Evolutionary conservation across 37 sponge, comb jelly and placozoan species (phyloP).

Genomic region (Haliclona indistincta): DNA sequence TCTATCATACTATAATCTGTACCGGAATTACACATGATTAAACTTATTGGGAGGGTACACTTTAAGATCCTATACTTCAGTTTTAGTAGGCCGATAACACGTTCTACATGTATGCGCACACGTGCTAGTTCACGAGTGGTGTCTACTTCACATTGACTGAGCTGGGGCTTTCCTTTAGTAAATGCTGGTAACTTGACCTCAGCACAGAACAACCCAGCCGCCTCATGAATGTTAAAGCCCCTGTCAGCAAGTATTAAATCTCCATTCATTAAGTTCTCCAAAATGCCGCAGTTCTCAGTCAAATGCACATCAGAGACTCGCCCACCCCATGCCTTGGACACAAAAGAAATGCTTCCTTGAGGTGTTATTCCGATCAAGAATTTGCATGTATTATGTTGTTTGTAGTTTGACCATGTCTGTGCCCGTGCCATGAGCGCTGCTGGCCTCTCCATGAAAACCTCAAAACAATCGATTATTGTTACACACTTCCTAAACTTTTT

Average conservation of each 20-base stretch:
- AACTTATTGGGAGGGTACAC: slow-evolving; percentile 14
- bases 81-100: slow-evolving; percentile 15
- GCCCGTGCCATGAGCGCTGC: not conserved
- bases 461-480: slow-evolving; percentile 34
- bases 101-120: slow-evolving; percentile 31
- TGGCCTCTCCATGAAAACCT: slow-evolving; percentile 37
- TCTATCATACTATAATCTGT: slow-evolving; percentile 34
- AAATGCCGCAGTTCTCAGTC: slow-evolving; percentile 18
- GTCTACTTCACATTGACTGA: slow-evolving; percentile 2
- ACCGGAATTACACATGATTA: slow-evolving; percentile 28
- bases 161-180: slow-evolving; percentile 15
- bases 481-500: not conserved
- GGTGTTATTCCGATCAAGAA: slow-evolving; percentile 45
- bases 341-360: slow-evolving; percentile 14
- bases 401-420: slow-evolving; percentile 39
- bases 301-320: slow-evolving; percentile 14
- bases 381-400: slow-evolving; percentile 30
- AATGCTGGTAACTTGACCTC: slow-evolving; percentile 6
- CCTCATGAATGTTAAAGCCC: slow-evolving; percentile 31
- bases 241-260: slow-evolving; percentile 26
- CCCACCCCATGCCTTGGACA: slow-evolving; percentile 30
- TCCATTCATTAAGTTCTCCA: not conserved
- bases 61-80: slow-evolving; percentile 6
- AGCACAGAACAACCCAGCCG: slow-evolving; percentile 1
- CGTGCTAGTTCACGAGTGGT: not conserved